phyloP scores from a whole-genome alignment of 2,113 vertebrate genomes.

The Paradisaea rubra region DNA sequence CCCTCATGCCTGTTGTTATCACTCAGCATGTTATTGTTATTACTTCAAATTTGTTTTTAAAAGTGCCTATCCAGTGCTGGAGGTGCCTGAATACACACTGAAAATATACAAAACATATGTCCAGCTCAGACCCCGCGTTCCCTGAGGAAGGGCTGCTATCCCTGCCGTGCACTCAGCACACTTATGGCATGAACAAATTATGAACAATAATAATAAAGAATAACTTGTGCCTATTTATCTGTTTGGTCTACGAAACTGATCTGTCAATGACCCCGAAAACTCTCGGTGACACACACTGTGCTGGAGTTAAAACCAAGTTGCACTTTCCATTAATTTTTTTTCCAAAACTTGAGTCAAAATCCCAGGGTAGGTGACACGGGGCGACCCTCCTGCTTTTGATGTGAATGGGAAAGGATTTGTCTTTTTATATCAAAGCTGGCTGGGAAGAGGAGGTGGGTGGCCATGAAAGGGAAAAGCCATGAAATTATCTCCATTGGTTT shows the following conservation, averaged over 20 bases:
- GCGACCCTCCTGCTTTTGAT: conserved; percentile 54
- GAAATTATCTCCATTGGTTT: conserved; percentile 53
- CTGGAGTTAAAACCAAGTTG: conserved; percentile 33
- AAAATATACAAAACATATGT: conserved; percentile 61
- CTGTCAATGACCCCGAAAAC: conserved; percentile 39
- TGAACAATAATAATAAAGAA: conserved; percentile 33
- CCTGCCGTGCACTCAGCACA: conserved; percentile 8
- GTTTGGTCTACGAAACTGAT: conserved; percentile 54
- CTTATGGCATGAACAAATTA: conserved; percentile 49
- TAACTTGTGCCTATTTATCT: conserved; percentile 53
- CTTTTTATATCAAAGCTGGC: conserved; percentile 57
- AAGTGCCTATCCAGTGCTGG: conserved; percentile 48
- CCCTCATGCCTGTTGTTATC: conserved; percentile 58
- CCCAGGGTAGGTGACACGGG: conserved; percentile 50
- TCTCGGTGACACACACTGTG: background rate
- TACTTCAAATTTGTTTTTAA: conserved; percentile 61
- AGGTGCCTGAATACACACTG: conserved; percentile 55
- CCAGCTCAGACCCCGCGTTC: background rate
- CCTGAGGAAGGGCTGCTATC: background rate
- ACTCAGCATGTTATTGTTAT: conserved; percentile 62
- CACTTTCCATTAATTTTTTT: conserved; percentile 43
- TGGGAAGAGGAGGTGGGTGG: conserved; percentile 60
- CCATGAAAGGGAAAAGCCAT: conserved; percentile 51
- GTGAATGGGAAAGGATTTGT: conserved; percentile 61
- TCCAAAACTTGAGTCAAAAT: conserved; percentile 31